Percentiles rank a stretch among this genome's conserved stretches.
Conservation (phyloP, 2,797 vertebrate species). For the Chanos chanos region DNA sequence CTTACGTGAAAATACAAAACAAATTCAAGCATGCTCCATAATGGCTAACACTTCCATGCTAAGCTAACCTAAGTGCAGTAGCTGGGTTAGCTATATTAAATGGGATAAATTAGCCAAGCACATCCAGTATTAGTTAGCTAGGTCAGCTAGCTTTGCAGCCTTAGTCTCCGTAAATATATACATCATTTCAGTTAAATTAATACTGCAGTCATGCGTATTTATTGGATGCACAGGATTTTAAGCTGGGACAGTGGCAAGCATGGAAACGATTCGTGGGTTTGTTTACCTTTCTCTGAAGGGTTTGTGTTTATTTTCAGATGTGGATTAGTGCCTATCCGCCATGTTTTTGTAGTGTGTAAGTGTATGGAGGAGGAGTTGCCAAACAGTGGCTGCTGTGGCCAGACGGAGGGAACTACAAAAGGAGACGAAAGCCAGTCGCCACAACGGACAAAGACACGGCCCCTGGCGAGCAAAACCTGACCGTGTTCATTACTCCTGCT, state of each 20-base stretch:
- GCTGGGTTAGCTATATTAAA: too few relatives aligned
- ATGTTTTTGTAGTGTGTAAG: constrained; percentile 60
- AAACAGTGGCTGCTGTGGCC: not conserved
- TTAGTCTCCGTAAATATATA: not conserved
- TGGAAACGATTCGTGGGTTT: constrained; percentile 40
- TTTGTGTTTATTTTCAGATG: constrained; percentile 64
- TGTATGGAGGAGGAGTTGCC: constrained; percentile 18
- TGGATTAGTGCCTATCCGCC: constrained; percentile 74
- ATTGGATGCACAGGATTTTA: constrained; percentile 18
- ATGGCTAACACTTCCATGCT: not conserved
- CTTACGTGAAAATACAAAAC: not conserved
- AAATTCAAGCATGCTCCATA: not conserved
- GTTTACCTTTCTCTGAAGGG: constrained; percentile 69
- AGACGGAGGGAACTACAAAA: not conserved
- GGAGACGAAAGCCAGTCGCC: not conserved
- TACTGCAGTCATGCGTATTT: constrained; percentile 3
- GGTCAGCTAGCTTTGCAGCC: not conserved
- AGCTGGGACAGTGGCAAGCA: constrained; percentile 11
- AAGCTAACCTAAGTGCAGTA: not conserved
- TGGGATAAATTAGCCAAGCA: not conserved
- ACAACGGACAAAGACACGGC: not conserved
- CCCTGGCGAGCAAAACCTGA: not conserved
- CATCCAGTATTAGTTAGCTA: not conserved
- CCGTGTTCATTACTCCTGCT: too few relatives aligned
- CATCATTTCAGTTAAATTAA: constrained; percentile 1